Percentiles rank a stretch among this genome's conserved stretches.
Conservation (phyloP, 2,797 vertebrate species). For the Scleropages formosus region DNA sequence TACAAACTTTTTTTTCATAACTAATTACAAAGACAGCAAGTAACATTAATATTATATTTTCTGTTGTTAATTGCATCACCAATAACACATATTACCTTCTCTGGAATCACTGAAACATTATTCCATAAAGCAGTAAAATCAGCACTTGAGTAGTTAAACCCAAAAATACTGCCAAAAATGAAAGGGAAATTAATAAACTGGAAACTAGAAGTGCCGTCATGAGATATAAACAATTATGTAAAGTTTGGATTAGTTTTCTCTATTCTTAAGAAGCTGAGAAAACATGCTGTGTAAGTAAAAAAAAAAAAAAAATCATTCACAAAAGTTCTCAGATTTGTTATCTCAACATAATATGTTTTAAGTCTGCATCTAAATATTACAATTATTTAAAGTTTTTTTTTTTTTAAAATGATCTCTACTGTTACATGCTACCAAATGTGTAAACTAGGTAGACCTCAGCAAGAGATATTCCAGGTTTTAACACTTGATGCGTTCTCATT, state of each 20-base stretch:
- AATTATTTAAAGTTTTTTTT: constrained; percentile 9
- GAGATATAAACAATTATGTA: constrained; percentile 25
- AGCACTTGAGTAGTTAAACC: background rate
- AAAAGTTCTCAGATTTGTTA: constrained; percentile 19
- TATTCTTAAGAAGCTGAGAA: constrained; percentile 29
- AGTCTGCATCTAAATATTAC: no score
- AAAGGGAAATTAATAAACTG: background rate
- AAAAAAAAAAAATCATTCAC: constrained; percentile 17
- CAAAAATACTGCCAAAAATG: constrained; percentile 4
- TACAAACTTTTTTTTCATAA: no score
- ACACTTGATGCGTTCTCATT: no score
- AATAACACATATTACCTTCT: no score
- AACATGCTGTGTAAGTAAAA: constrained; percentile 23
- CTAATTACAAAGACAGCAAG: no score
- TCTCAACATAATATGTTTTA: no score
- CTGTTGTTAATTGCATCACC: no score
- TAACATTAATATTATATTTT: no score
- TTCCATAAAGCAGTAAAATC: background rate
- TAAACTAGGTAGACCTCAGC: no score
- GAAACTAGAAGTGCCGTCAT: constrained; percentile 21
- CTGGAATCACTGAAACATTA: no score
- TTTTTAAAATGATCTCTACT: constrained; percentile 10
- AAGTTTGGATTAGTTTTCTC: constrained; percentile 27
- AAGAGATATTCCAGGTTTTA: no score
- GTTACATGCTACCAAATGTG: no score